Base-by-base conservation (phyloP, 2,888 invertebrate species). In the Andrena flavipes region DNA sequence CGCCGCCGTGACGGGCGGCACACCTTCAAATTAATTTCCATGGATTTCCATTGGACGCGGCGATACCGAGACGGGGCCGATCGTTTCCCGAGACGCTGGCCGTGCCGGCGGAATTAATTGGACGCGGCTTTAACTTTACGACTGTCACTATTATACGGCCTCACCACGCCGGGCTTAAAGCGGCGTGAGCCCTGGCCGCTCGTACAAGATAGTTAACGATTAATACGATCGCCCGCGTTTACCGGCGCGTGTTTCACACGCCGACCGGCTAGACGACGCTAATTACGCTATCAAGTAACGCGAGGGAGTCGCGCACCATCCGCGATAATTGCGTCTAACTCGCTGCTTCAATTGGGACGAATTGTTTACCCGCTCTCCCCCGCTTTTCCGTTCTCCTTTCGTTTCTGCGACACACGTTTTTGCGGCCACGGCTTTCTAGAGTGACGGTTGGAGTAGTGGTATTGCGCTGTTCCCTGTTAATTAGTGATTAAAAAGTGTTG, bases 221-320 rank as follows among this genome's bases (percentile, higher is more conserved):
- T 87, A 88, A 90, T 90, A 87, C 79, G 87, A 87, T 89, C 84
- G 84, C 64, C 79, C 82, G 78, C 75, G 74, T 88, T 86, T 83
- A 86, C 84, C 80, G 80, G 83, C 84, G 85, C 84, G 80, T 84
- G 87, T 90, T 91, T 91, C 91, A 90, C 91, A 91, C 91, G 91
- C 87, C 82, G 74, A 35, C 72, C 78, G 82, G 77, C 87, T 88
- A 83, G 86, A 84, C 89, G 84, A 88, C 90, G 85, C 87, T 91
- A 91, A 91, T 91, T 91, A 84, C 84, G 75, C 87, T 91, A 91
- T 91, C 90, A 89, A 91, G 88, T 92, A 90, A 91, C 88, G 86
- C 86, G 87, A 84, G 88, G 84, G 81, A 83, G 75, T 84, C 75
- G 75, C 69, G 77, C 62, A 77, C 70, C 80, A 81, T 69, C 78